Base-by-base conservation (phyloP, 2,113 vertebrate species). In the Pseudorhombus dupliciocellatus region DNA sequence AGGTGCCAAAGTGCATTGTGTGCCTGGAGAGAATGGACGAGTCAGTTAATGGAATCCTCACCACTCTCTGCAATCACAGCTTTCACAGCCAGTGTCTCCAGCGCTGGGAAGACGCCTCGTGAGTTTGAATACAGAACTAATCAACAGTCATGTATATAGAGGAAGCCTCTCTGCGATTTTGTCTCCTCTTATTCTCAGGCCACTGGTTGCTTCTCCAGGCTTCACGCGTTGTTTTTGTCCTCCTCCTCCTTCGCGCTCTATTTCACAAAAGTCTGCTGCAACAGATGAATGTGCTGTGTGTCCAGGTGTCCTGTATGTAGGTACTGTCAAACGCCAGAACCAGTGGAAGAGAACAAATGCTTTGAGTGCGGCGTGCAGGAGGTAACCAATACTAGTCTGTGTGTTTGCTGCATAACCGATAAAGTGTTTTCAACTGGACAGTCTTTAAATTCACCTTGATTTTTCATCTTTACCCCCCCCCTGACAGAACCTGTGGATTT, bases 11-110 rank as follows among this genome's bases (percentile, higher is more conserved):
- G 87, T 99, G 98, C 91, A 99, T 96, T 0, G 97, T 99, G 88
- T 99, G 98, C 84, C 93, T 99, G 91, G 98, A 99, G 91, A 94
- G 98, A 55, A 99, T 99, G 98, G 98, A 99, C 0, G 98, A 99
- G 89, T 99, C 98, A 0, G 98, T 99, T 24, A 99, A 99, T 1
- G 98, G 97, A 54, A 95, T 99, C 74, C 95, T 99, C 5, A 99
- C 98, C 80, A 98, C 97, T 0, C 88, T 99, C 2, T 99, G 98
- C 66, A 99, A 99, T 93, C 98, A 99, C 94, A 98, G 97, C 91
- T 99, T 99, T 75, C 98, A 99, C 78, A 99, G 97, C 88, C 96
- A 98, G 90, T 99, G 98, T 87, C 94, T 99, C 52, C 97, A 98
- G 92, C 97, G 96, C 8, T 99, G 98, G 98, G 98, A 99, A 15